Percentiles rank a stretch among this genome's conserved stretches.
Evolutionary conservation across 2,113 vertebrate genomes (phyloP).

Genomic region (Donacobius atricapilla): DNA sequence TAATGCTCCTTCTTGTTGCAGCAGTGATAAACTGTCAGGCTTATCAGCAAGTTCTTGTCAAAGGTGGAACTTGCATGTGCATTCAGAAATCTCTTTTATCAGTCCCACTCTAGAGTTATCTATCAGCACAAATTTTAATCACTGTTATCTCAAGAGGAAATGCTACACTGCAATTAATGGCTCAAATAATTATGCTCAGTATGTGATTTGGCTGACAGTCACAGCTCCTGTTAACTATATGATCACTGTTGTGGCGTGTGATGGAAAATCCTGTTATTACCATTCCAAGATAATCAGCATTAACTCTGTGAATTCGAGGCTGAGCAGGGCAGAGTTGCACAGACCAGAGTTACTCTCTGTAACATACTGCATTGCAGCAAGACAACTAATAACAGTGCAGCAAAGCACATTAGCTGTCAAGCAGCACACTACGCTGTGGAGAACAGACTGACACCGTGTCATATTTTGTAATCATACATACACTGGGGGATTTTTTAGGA

Average conservation of each 20-base stretch:
- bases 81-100: constrained; percentile 38
- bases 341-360: neutral
- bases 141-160: constrained; percentile 57
- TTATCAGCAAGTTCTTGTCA: neutral
- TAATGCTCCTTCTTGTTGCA: neutral
- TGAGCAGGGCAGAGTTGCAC: neutral
- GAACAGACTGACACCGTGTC: neutral
- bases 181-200: constrained; percentile 7
- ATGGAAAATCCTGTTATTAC: neutral
- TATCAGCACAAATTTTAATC: constrained; percentile 55
- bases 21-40: neutral
- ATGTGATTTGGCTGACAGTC: neutral
- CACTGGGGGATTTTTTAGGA: neutral
- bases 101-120: neutral
- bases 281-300: constrained; percentile 10
- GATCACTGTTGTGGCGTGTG: neutral
- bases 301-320: neutral
- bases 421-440: neutral
- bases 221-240: constrained; percentile 1
- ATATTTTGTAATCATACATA: neutral
- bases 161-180: constrained; percentile 56
- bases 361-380: constrained; percentile 38
- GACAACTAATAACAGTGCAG: neutral
- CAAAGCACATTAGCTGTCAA: neutral
- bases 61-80: constrained; percentile 3